phyloP scores from a whole-genome alignment of 2,113 vertebrate genomes.

The Gracilinanus agilis region DNA sequence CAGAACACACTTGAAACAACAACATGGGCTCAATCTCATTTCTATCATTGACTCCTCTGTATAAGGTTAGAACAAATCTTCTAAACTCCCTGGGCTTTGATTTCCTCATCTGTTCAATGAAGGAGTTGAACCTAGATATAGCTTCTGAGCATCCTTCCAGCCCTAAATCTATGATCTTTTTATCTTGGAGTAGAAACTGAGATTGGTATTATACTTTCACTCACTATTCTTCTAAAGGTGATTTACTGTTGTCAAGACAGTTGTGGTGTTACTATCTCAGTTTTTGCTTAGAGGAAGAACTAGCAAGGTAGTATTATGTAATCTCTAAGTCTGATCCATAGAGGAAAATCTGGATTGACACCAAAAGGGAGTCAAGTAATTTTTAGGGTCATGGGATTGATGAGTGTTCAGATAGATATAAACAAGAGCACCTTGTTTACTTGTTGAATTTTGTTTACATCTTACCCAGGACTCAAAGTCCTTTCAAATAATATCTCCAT shows the following conservation, averaged over 20 bases:
- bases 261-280: background rate
- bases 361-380: background rate
- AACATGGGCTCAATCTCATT: too few species aligned
- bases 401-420: background rate
- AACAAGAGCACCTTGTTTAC: background rate
- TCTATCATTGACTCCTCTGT: background rate
- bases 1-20: too few species aligned
- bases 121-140: background rate
- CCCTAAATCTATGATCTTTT: background rate
- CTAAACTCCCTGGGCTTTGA: background rate
- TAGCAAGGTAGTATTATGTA: background rate
- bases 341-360: background rate
- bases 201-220: background rate
- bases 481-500: background rate
- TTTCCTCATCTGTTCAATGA: background rate
- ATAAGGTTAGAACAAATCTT: background rate
- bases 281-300: background rate
- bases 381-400: background rate
- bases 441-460: background rate
- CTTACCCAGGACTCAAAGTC: background rate
- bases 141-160: background rate
- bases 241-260: background rate
- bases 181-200: background rate
- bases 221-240: background rate
- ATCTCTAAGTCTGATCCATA: background rate